phyloP scores from a whole-genome alignment of 1,140 invertebrate genomes.

The Schlechtendalia chinensis region DNA sequence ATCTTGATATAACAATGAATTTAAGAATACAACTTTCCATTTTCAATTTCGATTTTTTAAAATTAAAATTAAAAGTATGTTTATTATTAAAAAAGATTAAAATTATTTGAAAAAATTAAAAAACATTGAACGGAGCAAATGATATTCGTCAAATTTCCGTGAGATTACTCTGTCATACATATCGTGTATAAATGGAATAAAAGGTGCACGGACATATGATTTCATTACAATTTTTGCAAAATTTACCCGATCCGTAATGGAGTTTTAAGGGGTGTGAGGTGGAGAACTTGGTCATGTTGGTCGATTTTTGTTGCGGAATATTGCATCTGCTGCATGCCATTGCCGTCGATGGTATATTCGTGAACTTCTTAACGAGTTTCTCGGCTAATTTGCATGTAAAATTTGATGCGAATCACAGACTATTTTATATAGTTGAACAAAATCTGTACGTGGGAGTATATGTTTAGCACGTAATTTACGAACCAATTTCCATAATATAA shows the following conservation, averaged over 20 bases:
- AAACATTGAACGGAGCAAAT: no score
- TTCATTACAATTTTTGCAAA: not conserved
- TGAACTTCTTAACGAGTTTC: constrained; percentile 29
- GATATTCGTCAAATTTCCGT: no score
- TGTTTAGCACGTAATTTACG: not conserved
- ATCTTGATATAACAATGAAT: no score
- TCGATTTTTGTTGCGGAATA: not conserved
- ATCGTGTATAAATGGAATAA: no score
- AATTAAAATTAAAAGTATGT: no score
- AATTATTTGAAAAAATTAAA: no score
- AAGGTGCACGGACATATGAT: not conserved
- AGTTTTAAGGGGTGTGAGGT: no score
- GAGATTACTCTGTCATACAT: no score
- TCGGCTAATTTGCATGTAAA: constrained; percentile 33
- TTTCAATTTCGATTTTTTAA: no score
- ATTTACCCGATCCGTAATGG: not conserved
- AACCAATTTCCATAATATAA: not conserved
- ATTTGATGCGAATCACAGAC: not conserved
- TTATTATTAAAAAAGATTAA: no score
- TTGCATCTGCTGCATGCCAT: not conserved
- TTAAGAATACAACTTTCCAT: no score
- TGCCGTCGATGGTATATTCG: not conserved
- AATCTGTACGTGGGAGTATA: no score
- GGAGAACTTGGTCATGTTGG: not conserved
- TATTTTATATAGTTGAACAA: constrained; percentile 23